Base-by-base conservation (phyloP, 2,113 vertebrate species). In the Stigmatopora nigra region DNA sequence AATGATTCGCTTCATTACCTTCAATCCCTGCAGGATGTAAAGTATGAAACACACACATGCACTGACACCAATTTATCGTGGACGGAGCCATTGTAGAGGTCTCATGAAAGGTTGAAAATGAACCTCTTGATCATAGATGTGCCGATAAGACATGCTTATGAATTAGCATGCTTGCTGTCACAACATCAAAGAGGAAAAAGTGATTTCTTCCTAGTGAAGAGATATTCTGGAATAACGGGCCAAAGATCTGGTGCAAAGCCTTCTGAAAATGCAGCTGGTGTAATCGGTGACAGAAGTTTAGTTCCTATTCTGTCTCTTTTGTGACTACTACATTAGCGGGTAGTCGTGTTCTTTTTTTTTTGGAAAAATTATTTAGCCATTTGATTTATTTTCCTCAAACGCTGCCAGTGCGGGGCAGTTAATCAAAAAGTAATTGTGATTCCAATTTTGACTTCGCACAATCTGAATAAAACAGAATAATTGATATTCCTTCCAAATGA, bases 11-110 rank as follows among this genome's bases (percentile, higher is more conserved):
- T 11, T 49, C 72, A 57, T 80, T 74, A 64, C 41, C 62, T 60
- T 67, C 63, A 48, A 64, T 82, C 82, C 72, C 75, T 71, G 76
- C 80, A 84, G 75, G 80, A 75, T 63, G 56, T 77, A 55, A 17
- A 31, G 5, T 56, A 56, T 13, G 69, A 38, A 22, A 61, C 59
- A 44, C 19, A 44, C 16, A 36, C 60, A 68, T 46, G 35, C 44
- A 20, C 16, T 7, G 44, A 53, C 38, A 35, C 19, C n/a, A 36
- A 8, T 19, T 48, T 20, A 5, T 17, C 6, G 10, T 45, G 68
- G 19, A 45, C 57, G 22, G 44, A 13, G 47, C 4, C n/a, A 45
- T 72, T 66, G 62, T 20, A 12, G 22, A 57, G 51, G 22, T 48
- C 55, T 61, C 59, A 72, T 53, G 60, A 64, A 47, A 70, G 68